Conservation (phyloP, 1,140 invertebrate species). For the Phortica variegata region DNA sequence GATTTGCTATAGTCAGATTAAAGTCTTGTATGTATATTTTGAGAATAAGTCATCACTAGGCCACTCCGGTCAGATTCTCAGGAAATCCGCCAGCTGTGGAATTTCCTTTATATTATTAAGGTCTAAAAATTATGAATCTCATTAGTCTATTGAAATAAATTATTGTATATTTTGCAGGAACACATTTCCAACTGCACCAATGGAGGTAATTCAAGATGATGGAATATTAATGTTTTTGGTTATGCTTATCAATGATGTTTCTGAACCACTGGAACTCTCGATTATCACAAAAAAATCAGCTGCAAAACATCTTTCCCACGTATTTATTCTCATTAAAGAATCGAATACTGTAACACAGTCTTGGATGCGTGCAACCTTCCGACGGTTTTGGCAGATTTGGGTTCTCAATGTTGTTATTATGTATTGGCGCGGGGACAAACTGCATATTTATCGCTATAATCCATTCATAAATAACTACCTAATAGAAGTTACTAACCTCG, state of each 20-base stretch:
- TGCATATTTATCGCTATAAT: conserved; percentile 45
- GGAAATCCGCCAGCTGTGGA: conserved; percentile 35
- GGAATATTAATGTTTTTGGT: conserved; percentile 47
- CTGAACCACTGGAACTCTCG: conserved; percentile 34
- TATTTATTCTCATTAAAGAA: conserved; percentile 36
- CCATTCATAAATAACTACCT: conserved; percentile 39
- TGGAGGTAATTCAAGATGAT: conserved; percentile 41
- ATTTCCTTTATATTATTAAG: conserved; percentile 35
- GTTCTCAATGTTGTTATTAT: conserved; percentile 44
- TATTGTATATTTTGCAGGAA: conserved; percentile 16
- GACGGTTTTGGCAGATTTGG: conserved; percentile 47
- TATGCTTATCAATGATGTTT: conserved; percentile 40
- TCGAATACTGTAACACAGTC: conserved; percentile 17
- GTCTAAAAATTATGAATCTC: not conserved
- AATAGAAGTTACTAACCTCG: conserved; percentile 11
- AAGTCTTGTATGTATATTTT: conserved; percentile 42
- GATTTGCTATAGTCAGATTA: conserved; percentile 21
- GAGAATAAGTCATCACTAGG: conserved; percentile 37
- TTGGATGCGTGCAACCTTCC: conserved; percentile 44
- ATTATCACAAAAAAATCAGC: conserved; percentile 43
- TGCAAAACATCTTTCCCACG: conserved; percentile 40
- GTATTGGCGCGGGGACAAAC: conserved; percentile 21
- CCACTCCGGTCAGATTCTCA: conserved; percentile 38
- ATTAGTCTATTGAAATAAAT: not conserved
- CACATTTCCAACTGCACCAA: conserved; percentile 14